Conservation (phyloP, 2,888 invertebrate species). For the Linnaemya vulpina region DNA sequence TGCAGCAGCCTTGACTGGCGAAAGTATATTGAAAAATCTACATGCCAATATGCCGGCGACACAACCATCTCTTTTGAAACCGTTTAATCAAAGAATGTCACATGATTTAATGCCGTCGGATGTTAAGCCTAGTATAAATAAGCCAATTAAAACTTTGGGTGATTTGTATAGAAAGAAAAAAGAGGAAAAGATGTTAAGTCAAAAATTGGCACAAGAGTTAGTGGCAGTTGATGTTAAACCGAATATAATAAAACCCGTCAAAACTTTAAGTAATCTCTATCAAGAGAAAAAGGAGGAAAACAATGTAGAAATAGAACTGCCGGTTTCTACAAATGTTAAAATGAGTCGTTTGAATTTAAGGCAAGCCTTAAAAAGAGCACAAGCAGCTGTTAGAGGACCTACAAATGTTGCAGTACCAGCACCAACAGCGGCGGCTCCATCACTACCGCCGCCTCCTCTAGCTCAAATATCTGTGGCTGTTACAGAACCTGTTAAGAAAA, state of each 20-base stretch:
- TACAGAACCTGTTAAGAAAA: constrained; percentile 39
- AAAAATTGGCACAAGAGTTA: constrained; percentile 44
- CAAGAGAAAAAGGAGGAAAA: constrained; percentile 52
- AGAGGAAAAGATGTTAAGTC: constrained; percentile 42
- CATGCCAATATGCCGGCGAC: constrained; percentile 17
- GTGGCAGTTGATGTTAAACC: constrained; percentile 46
- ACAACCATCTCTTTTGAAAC: constrained; percentile 73
- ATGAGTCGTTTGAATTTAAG: constrained; percentile 80
- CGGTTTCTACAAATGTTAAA: constrained; percentile 75
- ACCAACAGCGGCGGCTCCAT: constrained; percentile 20
- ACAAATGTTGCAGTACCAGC: neutral
- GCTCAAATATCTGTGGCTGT: neutral
- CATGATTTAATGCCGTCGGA: constrained; percentile 58
- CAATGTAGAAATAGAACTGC: constrained; percentile 49
- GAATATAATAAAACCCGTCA: constrained; percentile 22
- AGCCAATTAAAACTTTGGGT: constrained; percentile 57
- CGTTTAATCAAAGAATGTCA: constrained; percentile 62
- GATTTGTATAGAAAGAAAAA: constrained; percentile 62
- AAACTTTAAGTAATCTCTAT: constrained; percentile 54
- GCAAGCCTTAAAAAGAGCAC: constrained; percentile 80
- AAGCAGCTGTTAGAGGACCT: constrained; percentile 65
- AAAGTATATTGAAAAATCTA: constrained; percentile 54
- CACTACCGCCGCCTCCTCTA: constrained; percentile 15
- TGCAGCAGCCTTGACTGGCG: neutral
- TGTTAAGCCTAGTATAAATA: constrained; percentile 29